These are phyloP conservation scores for Theristicus caerulescens DNA, from an alignment of 2,113 vertebrate species.

Conservation along the genomic window DNA sequence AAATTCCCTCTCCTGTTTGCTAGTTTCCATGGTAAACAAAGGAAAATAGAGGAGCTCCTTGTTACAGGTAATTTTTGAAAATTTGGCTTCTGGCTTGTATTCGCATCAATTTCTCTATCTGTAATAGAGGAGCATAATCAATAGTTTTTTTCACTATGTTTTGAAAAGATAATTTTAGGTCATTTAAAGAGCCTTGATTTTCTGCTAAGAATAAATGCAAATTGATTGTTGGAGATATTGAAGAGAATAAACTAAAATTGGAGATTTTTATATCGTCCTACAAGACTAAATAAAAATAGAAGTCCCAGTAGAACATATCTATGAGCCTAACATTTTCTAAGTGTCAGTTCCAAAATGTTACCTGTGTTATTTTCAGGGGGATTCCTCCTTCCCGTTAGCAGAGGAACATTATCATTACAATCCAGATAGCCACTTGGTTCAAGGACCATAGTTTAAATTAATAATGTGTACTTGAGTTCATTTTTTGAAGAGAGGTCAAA, in stretches of 20 bases:
- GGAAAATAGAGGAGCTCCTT: background rate
- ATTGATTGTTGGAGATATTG: background rate
- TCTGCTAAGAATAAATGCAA: background rate
- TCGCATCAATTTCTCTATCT: background rate
- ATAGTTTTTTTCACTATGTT: background rate
- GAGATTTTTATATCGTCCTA: background rate
- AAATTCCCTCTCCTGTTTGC: background rate
- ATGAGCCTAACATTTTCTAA: background rate
- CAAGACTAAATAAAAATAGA: background rate
- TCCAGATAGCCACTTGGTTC: background rate
- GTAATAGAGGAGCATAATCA: background rate
- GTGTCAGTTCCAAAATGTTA: background rate
- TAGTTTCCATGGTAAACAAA: background rate
- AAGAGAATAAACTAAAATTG: background rate
- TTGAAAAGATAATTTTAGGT: background rate
- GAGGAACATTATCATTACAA: background rate
- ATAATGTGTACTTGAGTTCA: background rate
- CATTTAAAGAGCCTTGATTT: background rate
- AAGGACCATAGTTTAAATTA: background rate
- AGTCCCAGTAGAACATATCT: background rate
- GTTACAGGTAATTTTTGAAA: no score
- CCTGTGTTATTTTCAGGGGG: background rate
- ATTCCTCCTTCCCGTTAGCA: background rate
- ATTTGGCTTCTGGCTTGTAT: background rate
- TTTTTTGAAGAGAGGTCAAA: background rate